Evolutionary conservation across 2,797 vertebrate species (phyloP).

Genomic region (Rachycentron canadum): DNA sequence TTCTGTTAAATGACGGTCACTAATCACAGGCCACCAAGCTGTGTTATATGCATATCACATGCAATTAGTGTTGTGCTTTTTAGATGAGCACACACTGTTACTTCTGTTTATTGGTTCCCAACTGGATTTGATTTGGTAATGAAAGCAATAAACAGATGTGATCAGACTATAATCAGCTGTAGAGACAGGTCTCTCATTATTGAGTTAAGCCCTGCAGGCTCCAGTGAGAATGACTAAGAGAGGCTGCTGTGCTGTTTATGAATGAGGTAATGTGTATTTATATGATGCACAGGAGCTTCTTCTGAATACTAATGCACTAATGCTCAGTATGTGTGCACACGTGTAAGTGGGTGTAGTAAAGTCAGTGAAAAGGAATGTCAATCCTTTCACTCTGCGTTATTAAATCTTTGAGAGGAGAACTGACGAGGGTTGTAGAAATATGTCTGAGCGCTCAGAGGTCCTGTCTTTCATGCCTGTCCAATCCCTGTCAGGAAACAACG

Average conservation of each 20-base stretch:
- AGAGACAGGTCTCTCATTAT: slow-evolving; percentile 49
- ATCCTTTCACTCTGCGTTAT: slow-evolving; percentile 46
- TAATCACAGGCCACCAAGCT: slow-evolving; percentile 1
- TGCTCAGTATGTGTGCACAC: slow-evolving; percentile 36
- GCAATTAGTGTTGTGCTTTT: slow-evolving; percentile 26
- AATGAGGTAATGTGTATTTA: slow-evolving; percentile 75
- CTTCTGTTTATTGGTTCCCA: slow-evolving; percentile 65
- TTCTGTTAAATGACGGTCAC: slow-evolving; percentile 6
- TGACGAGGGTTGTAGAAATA: slow-evolving; percentile 55
- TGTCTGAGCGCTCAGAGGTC: slow-evolving; percentile 27
- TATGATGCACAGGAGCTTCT: slow-evolving; percentile 63
- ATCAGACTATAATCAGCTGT: slow-evolving; percentile 53
- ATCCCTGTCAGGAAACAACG: slow-evolving; percentile 56
- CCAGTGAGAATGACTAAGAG: slow-evolving; percentile 49
- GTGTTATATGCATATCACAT: slow-evolving; percentile 25
- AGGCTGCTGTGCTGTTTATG: slow-evolving; percentile 62
- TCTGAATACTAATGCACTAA: slow-evolving; percentile 61
- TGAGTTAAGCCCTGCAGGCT: slow-evolving; percentile 29
- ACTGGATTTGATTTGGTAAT: slow-evolving; percentile 66
- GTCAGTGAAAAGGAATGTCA: slow-evolving; percentile 77
- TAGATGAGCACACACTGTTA: slow-evolving; percentile 33
- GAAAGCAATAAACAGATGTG: slow-evolving; percentile 68
- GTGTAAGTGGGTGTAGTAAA: slow-evolving; percentile 61
- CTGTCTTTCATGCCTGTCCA: slow-evolving; percentile 59
- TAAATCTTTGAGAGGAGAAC: slow-evolving; percentile 65